Evolutionary conservation across 2,888 invertebrate genomes (phyloP).

Genomic region (Artemia sp.): DNA sequence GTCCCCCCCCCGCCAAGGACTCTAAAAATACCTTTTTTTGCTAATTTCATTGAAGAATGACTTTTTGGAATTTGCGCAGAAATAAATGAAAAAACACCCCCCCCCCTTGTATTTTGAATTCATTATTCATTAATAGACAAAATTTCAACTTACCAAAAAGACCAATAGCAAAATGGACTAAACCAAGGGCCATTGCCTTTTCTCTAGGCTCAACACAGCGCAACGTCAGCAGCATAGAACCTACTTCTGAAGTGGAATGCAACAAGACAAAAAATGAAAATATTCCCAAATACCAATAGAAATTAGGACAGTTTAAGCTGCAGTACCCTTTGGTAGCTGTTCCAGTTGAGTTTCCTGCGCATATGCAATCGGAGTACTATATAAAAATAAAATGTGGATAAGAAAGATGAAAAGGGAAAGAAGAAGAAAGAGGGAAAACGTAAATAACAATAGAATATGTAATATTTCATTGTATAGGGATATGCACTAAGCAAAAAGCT

Average conservation of each 20-base stretch:
- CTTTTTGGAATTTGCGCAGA: background rate
- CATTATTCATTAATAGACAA: background rate
- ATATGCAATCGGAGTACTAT: slow-evolving; percentile 39
- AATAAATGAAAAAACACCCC: background rate
- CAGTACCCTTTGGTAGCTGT: slow-evolving; percentile 61
- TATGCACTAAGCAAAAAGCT: too few species aligned
- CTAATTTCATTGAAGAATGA: too few species aligned
- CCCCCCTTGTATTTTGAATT: background rate
- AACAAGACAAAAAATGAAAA: slow-evolving; percentile 77
- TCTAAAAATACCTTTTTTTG: too few species aligned
- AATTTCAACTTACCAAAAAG: slow-evolving; percentile 46
- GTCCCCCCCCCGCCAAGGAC: too few species aligned
- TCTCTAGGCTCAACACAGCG: slow-evolving; percentile 79
- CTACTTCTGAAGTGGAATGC: slow-evolving; percentile 81
- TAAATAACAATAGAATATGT: too few species aligned
- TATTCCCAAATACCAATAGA: slow-evolving; percentile 58
- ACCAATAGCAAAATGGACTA: slow-evolving; percentile 82
- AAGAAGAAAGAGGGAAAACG: too few species aligned
- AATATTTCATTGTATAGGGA: too few species aligned
- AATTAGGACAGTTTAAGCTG: slow-evolving; percentile 56
- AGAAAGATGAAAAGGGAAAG: background rate
- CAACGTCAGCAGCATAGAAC: slow-evolving; percentile 71
- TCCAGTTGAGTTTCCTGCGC: slow-evolving; percentile 33
- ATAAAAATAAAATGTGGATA: slow-evolving; percentile 24
- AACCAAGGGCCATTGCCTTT: slow-evolving; percentile 83